Evolutionary conservation across 2,888 invertebrate species (phyloP).

Genomic region (Melangyna quadrimaculata): DNA sequence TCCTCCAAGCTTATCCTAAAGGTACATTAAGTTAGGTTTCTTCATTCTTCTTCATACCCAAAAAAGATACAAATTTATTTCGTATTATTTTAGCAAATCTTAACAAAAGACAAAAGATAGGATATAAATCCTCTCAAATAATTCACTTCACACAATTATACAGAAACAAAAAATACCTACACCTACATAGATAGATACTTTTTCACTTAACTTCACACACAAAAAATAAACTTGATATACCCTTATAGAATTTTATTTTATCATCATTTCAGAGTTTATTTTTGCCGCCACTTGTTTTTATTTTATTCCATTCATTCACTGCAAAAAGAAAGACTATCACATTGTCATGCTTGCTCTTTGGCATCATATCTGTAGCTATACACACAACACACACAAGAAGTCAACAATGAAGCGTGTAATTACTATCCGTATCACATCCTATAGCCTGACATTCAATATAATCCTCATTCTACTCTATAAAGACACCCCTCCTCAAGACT

Average conservation of each 20-base stretch:
- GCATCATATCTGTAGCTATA: too few species aligned
- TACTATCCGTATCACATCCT: constrained; percentile 76
- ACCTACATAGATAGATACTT: constrained; percentile 2
- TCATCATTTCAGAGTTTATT: background rate
- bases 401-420: constrained; percentile 81
- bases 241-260: constrained; percentile 27
- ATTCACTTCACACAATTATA: constrained; percentile 58
- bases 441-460: constrained; percentile 68
- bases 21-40: too few species aligned
- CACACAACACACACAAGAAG: constrained; percentile 61
- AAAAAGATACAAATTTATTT: constrained; percentile 28
- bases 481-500: background rate
- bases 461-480: constrained; percentile 20
- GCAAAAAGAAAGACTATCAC: background rate
- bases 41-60: background rate
- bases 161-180: background rate
- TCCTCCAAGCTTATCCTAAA: too few species aligned
- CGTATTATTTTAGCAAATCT: constrained; percentile 26
- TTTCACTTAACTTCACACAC: constrained; percentile 19
- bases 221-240: constrained; percentile 45
- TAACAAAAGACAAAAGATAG: constrained; percentile 36
- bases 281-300: background rate
- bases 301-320: background rate
- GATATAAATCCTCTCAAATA: constrained; percentile 58
- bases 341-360: constrained; percentile 24